Evolutionary conservation across 2,113 vertebrate species (phyloP).

Genomic region (Syrrhaptes paradoxus): DNA sequence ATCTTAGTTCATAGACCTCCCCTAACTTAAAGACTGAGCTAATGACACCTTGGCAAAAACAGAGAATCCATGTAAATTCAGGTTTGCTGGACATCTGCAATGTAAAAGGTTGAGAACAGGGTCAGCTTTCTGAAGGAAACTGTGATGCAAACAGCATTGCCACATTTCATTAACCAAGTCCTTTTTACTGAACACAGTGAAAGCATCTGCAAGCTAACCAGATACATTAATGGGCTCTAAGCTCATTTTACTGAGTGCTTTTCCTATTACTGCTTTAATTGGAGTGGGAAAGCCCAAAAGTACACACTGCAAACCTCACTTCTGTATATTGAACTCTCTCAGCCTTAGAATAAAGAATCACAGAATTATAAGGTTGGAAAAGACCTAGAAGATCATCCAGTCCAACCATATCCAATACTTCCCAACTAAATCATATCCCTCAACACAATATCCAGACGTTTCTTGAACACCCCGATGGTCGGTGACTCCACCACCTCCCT

Average conservation of each 20-base stretch:
- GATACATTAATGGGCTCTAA: not conserved
- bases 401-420: too few species aligned
- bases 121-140: not conserved
- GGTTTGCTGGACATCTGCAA: not conserved
- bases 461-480: too few species aligned
- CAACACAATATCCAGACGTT: too few species aligned
- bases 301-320: not conserved
- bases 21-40: not conserved
- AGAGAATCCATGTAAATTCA: not conserved
- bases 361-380: too few species aligned
- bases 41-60: not conserved
- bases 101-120: not conserved
- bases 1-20: not conserved
- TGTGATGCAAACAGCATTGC: not conserved
- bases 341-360: not conserved
- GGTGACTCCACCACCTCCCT: too few species aligned
- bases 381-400: too few species aligned
- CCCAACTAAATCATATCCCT: too few species aligned
- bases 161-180: not conserved
- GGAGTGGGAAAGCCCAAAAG: not conserved
- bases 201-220: conserved; percentile 4
- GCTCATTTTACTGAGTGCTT: not conserved
- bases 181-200: not conserved
- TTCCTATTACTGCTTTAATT: not conserved
- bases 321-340: not conserved